Conservation (phyloP, 2,888 invertebrate species). For the Lasiommata megera region DNA sequence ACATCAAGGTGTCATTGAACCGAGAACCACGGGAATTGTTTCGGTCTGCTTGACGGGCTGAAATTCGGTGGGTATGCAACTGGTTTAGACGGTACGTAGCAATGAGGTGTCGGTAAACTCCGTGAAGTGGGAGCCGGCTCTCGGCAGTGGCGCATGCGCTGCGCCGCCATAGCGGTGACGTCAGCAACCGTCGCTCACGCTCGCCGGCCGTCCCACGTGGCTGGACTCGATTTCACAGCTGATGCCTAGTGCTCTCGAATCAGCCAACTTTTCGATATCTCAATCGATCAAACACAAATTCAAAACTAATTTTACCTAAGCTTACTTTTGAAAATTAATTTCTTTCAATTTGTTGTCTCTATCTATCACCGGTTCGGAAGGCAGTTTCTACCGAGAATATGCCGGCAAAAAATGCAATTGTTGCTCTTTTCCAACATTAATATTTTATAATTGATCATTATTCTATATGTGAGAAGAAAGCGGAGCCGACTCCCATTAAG, state of each 20-base stretch:
- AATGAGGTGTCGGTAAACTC: conserved; percentile 43
- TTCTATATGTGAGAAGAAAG: too few relatives aligned
- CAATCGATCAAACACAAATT: too few relatives aligned
- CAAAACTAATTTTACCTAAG: too few relatives aligned
- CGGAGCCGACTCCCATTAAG: too few relatives aligned
- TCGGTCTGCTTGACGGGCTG: conserved; percentile 64
- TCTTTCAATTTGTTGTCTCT: too few relatives aligned
- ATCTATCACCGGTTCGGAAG: too few relatives aligned
- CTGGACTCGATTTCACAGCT: conserved; percentile 50
- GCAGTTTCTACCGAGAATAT: too few relatives aligned
- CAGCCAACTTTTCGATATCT: too few relatives aligned
- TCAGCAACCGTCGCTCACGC: conserved; percentile 43
- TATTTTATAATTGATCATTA: too few relatives aligned
- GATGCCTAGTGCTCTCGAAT: conserved; percentile 35
- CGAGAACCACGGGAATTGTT: conserved; percentile 54
- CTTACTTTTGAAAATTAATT: neutral
- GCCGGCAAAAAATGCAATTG: too few relatives aligned
- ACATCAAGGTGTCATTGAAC: conserved; percentile 65
- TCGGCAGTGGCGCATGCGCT: conserved; percentile 39
- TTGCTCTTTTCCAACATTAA: too few relatives aligned
- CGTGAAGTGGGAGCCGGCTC: conserved; percentile 31
- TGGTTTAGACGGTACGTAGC: conserved; percentile 54
- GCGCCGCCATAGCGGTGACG: conserved; percentile 49
- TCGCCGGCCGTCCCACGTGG: conserved; percentile 59
- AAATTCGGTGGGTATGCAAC: conserved; percentile 64